phyloP scores from a whole-genome alignment of 2,797 vertebrate species.

The Falco peregrinus region DNA sequence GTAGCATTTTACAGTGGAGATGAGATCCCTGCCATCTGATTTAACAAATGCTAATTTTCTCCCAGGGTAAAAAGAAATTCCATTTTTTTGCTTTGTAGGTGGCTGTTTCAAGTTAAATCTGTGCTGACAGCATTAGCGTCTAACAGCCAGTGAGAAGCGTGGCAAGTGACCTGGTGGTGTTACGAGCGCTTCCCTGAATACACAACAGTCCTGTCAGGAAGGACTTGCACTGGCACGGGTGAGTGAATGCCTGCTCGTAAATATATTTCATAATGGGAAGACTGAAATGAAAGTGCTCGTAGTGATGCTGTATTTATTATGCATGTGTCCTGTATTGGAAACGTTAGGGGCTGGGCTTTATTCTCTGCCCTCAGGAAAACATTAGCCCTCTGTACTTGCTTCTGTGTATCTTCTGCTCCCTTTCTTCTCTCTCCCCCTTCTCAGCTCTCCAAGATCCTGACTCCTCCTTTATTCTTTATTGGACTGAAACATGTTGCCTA shows the following conservation, averaged over 20 bases:
- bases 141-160: accelerated
- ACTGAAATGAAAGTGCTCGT: neutral
- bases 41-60: neutral
- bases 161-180: neutral
- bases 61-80: neutral
- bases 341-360: neutral
- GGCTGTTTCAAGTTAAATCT: neutral
- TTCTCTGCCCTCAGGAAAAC: neutral
- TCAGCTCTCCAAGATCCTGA: neutral
- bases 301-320: neutral
- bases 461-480: neutral
- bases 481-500: neutral
- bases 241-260: neutral
- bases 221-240: neutral
- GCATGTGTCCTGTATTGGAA: neutral
- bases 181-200: neutral
- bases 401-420: neutral
- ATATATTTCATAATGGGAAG: neutral
- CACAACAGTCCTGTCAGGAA: neutral
- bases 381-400: neutral
- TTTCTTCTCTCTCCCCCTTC: neutral
- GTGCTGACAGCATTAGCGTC: neutral
- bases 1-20: neutral
- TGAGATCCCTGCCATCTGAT: neutral
- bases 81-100: neutral